Evolutionary conservation across 2,797 vertebrate genomes (phyloP), one percentile per base, ranked within the genome.

Genomic region (Acipenser transmontanus): DNA sequence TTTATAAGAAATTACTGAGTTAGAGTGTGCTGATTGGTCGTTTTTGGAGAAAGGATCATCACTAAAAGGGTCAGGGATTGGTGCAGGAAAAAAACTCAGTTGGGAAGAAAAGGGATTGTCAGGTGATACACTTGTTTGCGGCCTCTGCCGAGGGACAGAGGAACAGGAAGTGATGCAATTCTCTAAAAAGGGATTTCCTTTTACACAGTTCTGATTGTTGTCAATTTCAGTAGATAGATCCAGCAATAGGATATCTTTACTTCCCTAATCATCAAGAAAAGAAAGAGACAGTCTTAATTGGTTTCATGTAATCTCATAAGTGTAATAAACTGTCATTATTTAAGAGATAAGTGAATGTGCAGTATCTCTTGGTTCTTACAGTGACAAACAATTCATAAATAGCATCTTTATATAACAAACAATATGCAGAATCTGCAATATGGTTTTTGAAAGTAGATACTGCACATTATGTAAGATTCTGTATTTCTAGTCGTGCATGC

Each of bases 191-290:
- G 91, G 85, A 80, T 87, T 87, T 82, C 89, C 92, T 91, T 93
- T 94, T 87, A 92, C 81, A 90, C 91, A 92, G 85, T 94, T 93
- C 81, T 95, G 93, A 91, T 93, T 96, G 89, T 85, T 88, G 88
- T 95, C 93, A 87, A 97, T 91, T 90, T 95, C 94, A 91, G 91
- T 89, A 76, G 93, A 91, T 87, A 98, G 90, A 83, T 97, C 96
- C 94, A 98, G 91, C 93, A 98, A 95, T 75, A 95, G 90, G 88
- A 93, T 89, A 82, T 95, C 93, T 89, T 95, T 95, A 91, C 85
- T 86, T 78, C 93, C 95, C 95, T 98, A 91, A 88, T 91, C 88
- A 84, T 88, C 83, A 77, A 80, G 81, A 76, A 76, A 34, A 34
- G 34, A 34, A 34, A 34, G 4, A 34, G 34, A 34, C 34, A 34